These are phyloP conservation scores for Atrichornis clamosus DNA, from an alignment of 2,113 vertebrate species.

Conservation along the genomic window DNA sequence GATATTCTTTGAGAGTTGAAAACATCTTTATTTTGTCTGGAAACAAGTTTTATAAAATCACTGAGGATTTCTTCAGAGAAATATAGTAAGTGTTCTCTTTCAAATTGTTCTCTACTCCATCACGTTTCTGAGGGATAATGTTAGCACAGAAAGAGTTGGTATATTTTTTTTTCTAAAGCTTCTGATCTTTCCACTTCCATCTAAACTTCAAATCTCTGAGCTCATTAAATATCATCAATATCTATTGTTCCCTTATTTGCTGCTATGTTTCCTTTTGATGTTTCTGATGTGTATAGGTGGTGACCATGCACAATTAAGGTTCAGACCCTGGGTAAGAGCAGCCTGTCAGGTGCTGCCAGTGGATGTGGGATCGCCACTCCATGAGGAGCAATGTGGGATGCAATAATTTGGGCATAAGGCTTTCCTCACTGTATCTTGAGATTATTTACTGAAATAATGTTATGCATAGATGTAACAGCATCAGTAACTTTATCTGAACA, in stretches of 20 bases:
- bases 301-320: neutral
- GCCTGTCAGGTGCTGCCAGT: neutral
- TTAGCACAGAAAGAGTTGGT: neutral
- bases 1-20: neutral
- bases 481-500: neutral
- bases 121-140: neutral
- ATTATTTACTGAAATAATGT: neutral
- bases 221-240: neutral
- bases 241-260: neutral
- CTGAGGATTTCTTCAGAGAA: neutral
- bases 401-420: neutral
- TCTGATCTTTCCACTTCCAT: neutral
- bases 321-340: neutral
- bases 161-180: neutral
- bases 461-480: neutral
- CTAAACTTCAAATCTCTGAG: neutral
- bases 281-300: neutral
- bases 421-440: neutral
- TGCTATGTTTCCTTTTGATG: neutral
- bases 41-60: neutral
- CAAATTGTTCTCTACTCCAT: neutral
- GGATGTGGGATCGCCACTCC: accelerated
- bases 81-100: neutral
- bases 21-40: neutral
- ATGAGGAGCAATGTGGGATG: neutral